A percentile compares a stretch with the other conserved stretches of the same genome.
phyloP scores from a whole-genome alignment of 2,888 invertebrate genomes.

The Cryptus armator region DNA sequence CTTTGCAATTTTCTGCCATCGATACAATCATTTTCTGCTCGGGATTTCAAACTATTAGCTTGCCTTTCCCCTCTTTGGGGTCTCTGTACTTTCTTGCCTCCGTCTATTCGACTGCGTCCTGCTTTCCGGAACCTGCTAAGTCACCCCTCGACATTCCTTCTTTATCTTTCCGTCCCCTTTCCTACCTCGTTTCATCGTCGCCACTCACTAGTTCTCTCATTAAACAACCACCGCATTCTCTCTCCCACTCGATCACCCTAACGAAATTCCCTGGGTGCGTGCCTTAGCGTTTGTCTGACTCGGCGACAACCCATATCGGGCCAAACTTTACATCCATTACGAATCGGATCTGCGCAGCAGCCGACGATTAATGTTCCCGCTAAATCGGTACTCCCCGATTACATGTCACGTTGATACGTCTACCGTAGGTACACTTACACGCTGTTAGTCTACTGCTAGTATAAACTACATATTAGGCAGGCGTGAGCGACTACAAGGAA shows the following conservation, averaged over 20 bases:
- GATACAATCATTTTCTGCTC: constrained; percentile 3
- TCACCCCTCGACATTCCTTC: constrained; percentile 55
- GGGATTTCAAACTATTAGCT: background rate
- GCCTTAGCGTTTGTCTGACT: background rate
- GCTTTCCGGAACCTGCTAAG: constrained; percentile 42
- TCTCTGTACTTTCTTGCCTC: constrained; percentile 49
- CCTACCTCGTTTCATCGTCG: constrained; percentile 45
- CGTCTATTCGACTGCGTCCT: constrained; percentile 43
- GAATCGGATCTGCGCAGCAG: constrained; percentile 72
- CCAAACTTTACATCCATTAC: constrained; percentile 71
- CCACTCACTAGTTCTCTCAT: constrained; percentile 44
- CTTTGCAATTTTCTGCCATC: background rate
- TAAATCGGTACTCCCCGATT: constrained; percentile 36
- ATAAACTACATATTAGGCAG: constrained; percentile 4
- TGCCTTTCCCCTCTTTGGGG: background rate
- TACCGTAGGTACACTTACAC: constrained; percentile 18
- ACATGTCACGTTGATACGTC: constrained; percentile 52
- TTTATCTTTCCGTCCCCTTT: constrained; percentile 68
- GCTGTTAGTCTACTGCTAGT: constrained; percentile 15
- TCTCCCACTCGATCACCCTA: constrained; percentile 27
- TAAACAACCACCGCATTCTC: constrained; percentile 34
- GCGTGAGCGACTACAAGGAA: constrained; percentile 32
- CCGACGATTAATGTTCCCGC: constrained; percentile 73
- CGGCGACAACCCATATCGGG: constrained; percentile 30
- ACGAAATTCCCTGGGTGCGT: constrained; percentile 11